phyloP scores from a whole-genome alignment of 1,140 invertebrate genomes.

The Orussus abietinus region DNA sequence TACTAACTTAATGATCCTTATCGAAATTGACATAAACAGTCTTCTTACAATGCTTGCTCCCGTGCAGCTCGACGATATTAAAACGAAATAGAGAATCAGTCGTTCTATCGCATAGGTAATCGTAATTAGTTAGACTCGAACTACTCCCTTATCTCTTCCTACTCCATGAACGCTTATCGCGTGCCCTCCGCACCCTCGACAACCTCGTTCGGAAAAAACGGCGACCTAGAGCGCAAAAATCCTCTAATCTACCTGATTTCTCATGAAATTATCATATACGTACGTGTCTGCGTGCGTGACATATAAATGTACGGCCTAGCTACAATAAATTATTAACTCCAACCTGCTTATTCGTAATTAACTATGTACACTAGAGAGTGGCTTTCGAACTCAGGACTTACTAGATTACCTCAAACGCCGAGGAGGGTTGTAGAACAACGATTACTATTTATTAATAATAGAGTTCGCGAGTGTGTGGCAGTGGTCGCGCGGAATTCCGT shows the following conservation, averaged over 20 bases:
- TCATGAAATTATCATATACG: slow-evolving; percentile 20
- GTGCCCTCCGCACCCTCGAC: no score
- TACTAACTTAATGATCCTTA: slow-evolving; percentile 44
- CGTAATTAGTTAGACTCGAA: not conserved
- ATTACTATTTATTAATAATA: no score
- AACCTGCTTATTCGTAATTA: slow-evolving; percentile 36
- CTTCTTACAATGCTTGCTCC: slow-evolving; percentile 50
- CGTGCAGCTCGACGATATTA: slow-evolving; percentile 37
- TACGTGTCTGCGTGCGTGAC: slow-evolving; percentile 14
- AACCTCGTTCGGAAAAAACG: no score
- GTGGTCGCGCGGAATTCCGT: slow-evolving; percentile 35
- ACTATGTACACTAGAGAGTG: slow-evolving; percentile 45
- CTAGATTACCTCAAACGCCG: slow-evolving; percentile 7
- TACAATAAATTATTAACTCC: slow-evolving; percentile 49
- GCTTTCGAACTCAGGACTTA: slow-evolving; percentile 8
- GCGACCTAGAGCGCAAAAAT: no score
- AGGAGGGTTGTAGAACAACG: no score
- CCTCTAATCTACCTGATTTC: no score
- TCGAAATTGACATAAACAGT: slow-evolving; percentile 53
- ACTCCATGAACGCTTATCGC: no score
- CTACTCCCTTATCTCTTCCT: no score
- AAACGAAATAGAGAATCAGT: slow-evolving; percentile 44
- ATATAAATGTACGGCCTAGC: slow-evolving; percentile 40
- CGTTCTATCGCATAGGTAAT: slow-evolving; percentile 28
- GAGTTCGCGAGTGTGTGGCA: no score